Base-by-base conservation (phyloP, 2,113 vertebrate genomes). In the Lycaon pictus region DNA sequence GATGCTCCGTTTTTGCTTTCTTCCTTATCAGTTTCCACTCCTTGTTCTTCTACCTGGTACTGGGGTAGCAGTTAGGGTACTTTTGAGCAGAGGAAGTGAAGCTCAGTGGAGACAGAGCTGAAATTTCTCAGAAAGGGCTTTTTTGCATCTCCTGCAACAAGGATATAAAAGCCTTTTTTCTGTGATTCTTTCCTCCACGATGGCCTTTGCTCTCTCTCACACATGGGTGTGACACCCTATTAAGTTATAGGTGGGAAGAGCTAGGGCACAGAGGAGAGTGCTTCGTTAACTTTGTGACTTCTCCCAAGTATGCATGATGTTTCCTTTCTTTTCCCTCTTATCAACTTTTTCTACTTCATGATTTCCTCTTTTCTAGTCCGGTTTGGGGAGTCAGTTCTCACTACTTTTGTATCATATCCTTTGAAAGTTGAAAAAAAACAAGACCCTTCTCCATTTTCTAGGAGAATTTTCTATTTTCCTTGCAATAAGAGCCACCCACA, bases 321-420 rank as follows among this genome's bases (percentile, higher is more conserved):
- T 77, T 72, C 83, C 35, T 43, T 20, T 95, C 4, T 55, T 84
- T 81, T 84, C 3, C 23, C 19, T 71, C 5, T 58, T 62, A 81
- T 5, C 7, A 32, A 35, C 23, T 12, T 67, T 88, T 86, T 77
- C n/a, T 71, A 27, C 71, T 96, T 96, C 29, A 65, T 72, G 25
- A 77, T 77, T 97, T 96, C 87, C 62, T 84, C 71, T 82, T 96
- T 93, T 51, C 58, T 22, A 56, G 7, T 22, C 37, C 92, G 48
- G 25, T 62, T 67, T 86, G 20, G 29, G 4, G 35, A 63, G 91
- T 97, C 25, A 3, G 20, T 95, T 97, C 77, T 93, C 81, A 67
- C 4, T 53, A 55, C 71, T 13, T 93, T 51, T 84, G 7, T 94
- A 60, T 89, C 35, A 60, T 80, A 83, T 88, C 37, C 43, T 82